phyloP scores from a whole-genome alignment of 2,113 vertebrate genomes.

The Crotalus tigris region DNA sequence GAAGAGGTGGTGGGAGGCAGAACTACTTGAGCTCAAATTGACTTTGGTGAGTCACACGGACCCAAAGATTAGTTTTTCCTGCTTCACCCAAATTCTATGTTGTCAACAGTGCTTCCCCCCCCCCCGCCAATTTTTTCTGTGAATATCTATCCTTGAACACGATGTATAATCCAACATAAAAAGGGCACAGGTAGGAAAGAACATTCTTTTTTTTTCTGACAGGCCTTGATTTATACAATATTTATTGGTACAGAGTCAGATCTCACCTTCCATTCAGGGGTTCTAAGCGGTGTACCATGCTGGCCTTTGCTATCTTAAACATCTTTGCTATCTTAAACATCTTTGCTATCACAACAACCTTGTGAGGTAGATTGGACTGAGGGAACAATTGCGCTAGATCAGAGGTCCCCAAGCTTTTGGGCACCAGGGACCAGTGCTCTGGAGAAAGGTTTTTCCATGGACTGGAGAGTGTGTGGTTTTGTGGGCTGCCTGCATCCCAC shows the following conservation, averaged over 20 bases:
- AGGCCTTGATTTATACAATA: background rate
- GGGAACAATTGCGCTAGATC: no score
- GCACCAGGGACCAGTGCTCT: no score
- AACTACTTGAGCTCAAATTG: background rate
- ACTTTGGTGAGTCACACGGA: conserved; percentile 6
- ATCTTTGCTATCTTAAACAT: background rate
- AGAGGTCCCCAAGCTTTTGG: no score
- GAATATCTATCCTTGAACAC: background rate
- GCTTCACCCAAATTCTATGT: background rate
- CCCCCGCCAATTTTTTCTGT: background rate
- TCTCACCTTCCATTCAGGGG: background rate
- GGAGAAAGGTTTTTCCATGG: no score
- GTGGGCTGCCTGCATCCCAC: no score
- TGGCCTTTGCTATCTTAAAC: background rate
- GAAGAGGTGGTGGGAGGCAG: background rate
- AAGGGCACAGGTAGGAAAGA: conserved; percentile 3
- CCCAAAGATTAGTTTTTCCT: background rate
- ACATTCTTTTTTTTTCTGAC: background rate
- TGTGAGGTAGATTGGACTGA: background rate
- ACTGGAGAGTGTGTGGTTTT: no score
- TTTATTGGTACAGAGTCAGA: background rate
- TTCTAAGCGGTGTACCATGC: background rate
- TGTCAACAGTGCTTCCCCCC: background rate
- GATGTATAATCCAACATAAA: background rate
- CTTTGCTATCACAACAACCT: background rate